A percentile compares a stretch with the other conserved stretches of the same genome.
Conservation (phyloP, 2,797 vertebrate genomes). For the Amblyraja radiata region DNA sequence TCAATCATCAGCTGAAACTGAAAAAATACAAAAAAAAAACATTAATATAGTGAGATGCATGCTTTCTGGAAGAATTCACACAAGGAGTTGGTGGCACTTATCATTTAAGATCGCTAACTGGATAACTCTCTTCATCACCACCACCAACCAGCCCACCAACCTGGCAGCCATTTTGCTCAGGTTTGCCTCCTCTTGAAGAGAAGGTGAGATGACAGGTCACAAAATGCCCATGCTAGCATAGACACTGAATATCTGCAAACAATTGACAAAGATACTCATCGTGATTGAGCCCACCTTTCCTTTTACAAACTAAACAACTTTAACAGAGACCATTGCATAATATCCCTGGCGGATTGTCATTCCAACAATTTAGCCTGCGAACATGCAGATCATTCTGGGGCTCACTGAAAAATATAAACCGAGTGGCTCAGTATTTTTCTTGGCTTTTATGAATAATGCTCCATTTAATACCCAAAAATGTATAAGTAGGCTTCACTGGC, state of each 20-base stretch:
- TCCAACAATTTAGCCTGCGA: background rate
- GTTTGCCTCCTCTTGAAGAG: background rate
- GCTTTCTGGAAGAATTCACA: background rate
- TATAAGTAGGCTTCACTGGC: background rate
- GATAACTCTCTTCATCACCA: background rate
- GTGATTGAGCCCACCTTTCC: background rate
- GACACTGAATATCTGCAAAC: background rate
- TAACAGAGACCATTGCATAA: background rate
- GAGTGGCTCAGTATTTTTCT: background rate
- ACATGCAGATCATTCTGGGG: background rate
- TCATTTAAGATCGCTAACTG: background rate
- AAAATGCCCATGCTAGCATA: background rate
- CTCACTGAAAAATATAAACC: too few species aligned
- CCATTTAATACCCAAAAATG: background rate
- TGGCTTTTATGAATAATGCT: background rate
- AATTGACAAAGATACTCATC: background rate
- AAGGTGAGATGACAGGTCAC: background rate
- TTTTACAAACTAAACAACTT: background rate
- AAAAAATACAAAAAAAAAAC: conserved; percentile 46
- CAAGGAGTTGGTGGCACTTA: too few species aligned
- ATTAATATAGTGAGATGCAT: background rate
- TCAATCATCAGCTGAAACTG: conserved; percentile 88
- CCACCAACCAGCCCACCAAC: background rate
- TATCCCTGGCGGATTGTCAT: background rate
- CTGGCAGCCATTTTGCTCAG: background rate